Base-by-base conservation (phyloP, 1,140 invertebrate genomes). In the Anadara kagoshimensis region DNA sequence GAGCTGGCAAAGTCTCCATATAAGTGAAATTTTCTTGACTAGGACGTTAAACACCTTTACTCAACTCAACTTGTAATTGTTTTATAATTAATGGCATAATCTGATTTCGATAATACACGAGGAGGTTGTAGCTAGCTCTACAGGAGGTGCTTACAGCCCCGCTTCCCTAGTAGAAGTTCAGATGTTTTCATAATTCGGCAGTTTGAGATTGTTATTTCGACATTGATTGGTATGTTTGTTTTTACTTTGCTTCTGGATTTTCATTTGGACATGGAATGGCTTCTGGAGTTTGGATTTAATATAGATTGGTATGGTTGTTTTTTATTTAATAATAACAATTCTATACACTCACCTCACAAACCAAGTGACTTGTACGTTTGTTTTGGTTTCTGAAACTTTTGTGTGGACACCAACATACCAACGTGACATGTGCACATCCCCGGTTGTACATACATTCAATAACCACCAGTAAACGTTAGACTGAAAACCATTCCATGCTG, bases 401-500 rank as follows among this genome's bases (percentile, higher is more conserved):
- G 11, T 24, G 14, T 67, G 65, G 22, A 44, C 51, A 44, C 65
- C 65, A 12, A 67, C 65, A 12, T 54, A 67, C 65, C 65, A 67
- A 44, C 65, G 53, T 18, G 65, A 67, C 53, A 67, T 67, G 56
- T 67, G 65, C 7, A 51, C 49, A 57, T 67, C 22, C 5, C 65
- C 65, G 20, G 65, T 57, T 57, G 65, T 67, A 56, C 65, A 67
- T 5, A 67, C 54, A 16, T 53, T 22, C n/a, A 67, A 43, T 8
- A 67, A 67, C 53, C 65, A 67, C 65, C 65, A 67, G 12, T 67
- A 57, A 20, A 54, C 65, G 20, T 67, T 45, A 14, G 36, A 24
- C 43, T 57, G 53, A 20, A 53, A 49, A n/a, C 18, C 24, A 44
- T 24, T 29, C 14, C 11, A 56, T 43, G 53, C 65, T 26, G n/a